Evolutionary conservation across 2,797 vertebrate species (phyloP).

Genomic region (Bufotes viridis): DNA sequence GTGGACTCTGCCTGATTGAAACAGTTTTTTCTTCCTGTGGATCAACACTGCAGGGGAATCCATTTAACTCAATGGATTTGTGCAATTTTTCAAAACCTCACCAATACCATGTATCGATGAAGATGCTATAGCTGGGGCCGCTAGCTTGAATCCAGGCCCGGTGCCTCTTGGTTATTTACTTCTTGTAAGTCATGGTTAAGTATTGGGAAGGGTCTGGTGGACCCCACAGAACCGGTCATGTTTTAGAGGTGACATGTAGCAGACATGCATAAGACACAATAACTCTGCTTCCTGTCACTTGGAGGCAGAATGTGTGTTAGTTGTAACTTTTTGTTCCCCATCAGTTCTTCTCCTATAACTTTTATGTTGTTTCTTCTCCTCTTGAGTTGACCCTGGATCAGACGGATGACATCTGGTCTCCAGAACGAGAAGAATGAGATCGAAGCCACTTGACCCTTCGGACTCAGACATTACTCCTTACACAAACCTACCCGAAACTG

Average conservation of each 20-base stretch:
- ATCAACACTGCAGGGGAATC: too few relatives aligned
- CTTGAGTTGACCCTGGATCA: background rate
- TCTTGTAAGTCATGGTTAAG: too few relatives aligned
- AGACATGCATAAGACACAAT: background rate
- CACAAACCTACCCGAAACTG: background rate
- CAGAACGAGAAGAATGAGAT: background rate
- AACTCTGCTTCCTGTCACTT: background rate
- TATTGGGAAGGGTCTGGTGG: background rate
- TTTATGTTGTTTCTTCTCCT: background rate
- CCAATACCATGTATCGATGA: too few relatives aligned
- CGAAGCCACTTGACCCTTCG: background rate
- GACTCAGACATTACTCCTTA: background rate
- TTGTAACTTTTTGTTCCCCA: background rate
- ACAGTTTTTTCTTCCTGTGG: too few relatives aligned
- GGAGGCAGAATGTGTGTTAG: background rate
- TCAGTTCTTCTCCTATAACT: background rate
- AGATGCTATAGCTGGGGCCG: too few relatives aligned
- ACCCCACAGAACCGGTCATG: background rate
- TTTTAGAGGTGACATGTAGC: background rate
- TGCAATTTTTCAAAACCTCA: too few relatives aligned
- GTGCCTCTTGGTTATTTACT: too few relatives aligned
- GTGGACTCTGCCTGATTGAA: too few relatives aligned
- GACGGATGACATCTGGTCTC: constrained; percentile 1
- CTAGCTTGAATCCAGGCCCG: too few relatives aligned
- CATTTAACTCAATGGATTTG: too few relatives aligned